Base-by-base conservation (phyloP, 2,888 invertebrate species). In the Papilio protenor region DNA sequence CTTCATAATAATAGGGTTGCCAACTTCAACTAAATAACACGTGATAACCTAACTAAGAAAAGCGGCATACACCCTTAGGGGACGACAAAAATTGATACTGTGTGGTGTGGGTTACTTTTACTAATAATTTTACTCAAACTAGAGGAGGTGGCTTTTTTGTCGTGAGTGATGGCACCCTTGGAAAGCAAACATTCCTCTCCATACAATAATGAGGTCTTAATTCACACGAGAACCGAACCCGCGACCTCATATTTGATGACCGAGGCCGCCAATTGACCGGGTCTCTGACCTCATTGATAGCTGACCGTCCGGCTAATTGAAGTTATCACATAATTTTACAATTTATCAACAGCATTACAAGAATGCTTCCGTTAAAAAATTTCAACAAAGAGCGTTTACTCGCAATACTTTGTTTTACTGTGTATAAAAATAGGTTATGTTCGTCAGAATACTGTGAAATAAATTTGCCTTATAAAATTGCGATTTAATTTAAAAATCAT, bases 201-300 rank as follows among this genome's bases (percentile, higher is more conserved):
- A 75, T 27, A 47, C 66, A 57, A 33, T 40, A 73, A 73, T 73
- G 57, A 73, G 40, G 14, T 45, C 27, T 69, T 21, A 71, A 71
- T 70, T 70, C 69, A 70, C 57, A 59, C 61, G 71, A 64, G 72
- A 73, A 77, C 45, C 76, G 76, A 71, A 76, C 76, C 47, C 49
- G 61, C 49, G 71, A 76, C 76, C 76, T 71, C 33, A 61, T 47
- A 78, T 77, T 77, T 77, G 78, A 76, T 73, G 74, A 55, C 73
- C 47, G 57, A 71, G 73, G 57, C 69, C 57, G 52, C 59, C 77
- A 81, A 80, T 81, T 81, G 80, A 72, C 77, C 79, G 78, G 83
- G 83, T 81, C 84, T 76, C 45, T 72, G 85, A 83, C 83, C 85
- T 70, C 80, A 76, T 80, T 81, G 83, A 84, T 84, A 84, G 78